Conservation (phyloP, 2,888 invertebrate species). For the Gortyna flavago region DNA sequence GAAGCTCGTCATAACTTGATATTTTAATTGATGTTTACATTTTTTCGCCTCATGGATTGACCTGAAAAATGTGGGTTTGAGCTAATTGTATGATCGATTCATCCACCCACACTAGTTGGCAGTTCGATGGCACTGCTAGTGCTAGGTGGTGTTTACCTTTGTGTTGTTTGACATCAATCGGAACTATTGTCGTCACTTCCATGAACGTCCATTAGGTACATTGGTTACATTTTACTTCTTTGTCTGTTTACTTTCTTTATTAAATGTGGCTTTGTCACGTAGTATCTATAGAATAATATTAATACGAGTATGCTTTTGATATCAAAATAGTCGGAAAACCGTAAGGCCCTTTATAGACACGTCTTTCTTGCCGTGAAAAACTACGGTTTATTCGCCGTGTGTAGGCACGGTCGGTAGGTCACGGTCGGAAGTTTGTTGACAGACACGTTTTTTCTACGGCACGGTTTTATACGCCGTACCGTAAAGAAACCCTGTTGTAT, state of each 20-base stretch:
- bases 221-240: constrained; percentile 58
- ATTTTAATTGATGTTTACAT: constrained; percentile 66
- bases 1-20: constrained; percentile 54
- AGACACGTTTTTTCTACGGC: neutral
- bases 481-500: neutral
- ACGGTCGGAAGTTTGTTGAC: neutral
- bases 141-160: constrained; percentile 65
- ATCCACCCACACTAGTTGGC: constrained; percentile 43
- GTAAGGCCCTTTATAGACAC: neutral
- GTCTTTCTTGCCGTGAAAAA: neutral
- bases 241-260: constrained; percentile 27
- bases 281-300: neutral
- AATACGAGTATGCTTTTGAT: neutral
- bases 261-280: constrained; percentile 6
- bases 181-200: constrained; percentile 69
- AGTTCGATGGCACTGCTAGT: constrained; percentile 47
- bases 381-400: neutral
- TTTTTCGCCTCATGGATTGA: constrained; percentile 47
- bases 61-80: constrained; percentile 53
- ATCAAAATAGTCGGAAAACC: neutral
- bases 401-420: neutral
- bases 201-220: constrained; percentile 69
- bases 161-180: constrained; percentile 73
- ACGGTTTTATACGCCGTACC: neutral
- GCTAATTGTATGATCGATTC: constrained; percentile 63